phyloP scores from a whole-genome alignment of 2,888 invertebrate genomes.

The Amblyjoppa fuscipennis region DNA sequence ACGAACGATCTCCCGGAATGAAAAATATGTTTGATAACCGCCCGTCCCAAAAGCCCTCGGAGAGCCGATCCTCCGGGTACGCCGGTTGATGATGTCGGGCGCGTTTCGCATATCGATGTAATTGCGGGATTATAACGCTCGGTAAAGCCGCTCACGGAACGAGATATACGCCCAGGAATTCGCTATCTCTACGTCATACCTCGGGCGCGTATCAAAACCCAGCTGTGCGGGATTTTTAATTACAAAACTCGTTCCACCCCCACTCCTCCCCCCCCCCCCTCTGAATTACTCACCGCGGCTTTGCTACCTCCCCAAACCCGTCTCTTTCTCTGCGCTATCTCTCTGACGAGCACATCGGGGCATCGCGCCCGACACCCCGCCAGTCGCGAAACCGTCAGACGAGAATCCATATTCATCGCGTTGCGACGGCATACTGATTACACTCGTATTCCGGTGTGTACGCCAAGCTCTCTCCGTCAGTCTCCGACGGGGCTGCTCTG shows the following conservation, averaged over 20 bases:
- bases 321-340: conserved; percentile 29
- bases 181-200: conserved; percentile 2
- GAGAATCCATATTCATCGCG: conserved; percentile 68
- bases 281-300: conserved; percentile 36
- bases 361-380: conserved; percentile 47
- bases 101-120: conserved; percentile 47
- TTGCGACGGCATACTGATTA: conserved; percentile 67
- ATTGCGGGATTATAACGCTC: conserved; percentile 48
- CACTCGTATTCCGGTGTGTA: conserved; percentile 46
- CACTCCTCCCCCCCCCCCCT: not conserved
- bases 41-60: not conserved
- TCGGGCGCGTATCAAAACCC: conserved; percentile 18
- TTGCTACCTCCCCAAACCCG: not conserved
- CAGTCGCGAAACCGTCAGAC: conserved; percentile 66
- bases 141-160: conserved; percentile 20
- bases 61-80: not conserved
- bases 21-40: too few relatives aligned
- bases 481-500: not conserved
- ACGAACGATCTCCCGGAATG: too few relatives aligned
- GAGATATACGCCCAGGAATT: conserved; percentile 19
- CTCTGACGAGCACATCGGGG: conserved; percentile 39
- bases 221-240: conserved; percentile 55
- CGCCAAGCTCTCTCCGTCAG: not conserved
- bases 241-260: conserved; percentile 45
- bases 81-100: conserved; percentile 22